These are phyloP conservation scores for Scytalopus superciliaris DNA, from an alignment of 2,113 vertebrate species.

Conservation along the genomic window DNA sequence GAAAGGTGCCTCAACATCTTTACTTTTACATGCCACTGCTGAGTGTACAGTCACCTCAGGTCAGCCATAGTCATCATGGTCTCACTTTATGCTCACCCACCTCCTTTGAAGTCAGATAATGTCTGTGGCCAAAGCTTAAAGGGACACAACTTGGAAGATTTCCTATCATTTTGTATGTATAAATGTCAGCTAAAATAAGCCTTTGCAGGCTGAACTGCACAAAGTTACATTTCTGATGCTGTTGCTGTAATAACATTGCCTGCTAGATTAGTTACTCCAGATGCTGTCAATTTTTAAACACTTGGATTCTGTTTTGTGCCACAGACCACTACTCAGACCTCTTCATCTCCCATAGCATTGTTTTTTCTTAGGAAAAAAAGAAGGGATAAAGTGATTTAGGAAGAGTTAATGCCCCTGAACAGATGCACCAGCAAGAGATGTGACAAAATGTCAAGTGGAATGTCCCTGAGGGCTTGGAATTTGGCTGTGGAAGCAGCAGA, in stretches of 20 bases:
- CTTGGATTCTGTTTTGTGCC: background rate
- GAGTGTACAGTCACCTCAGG: background rate
- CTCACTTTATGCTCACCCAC: background rate
- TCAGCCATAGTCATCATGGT: background rate
- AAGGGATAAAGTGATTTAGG: slow-evolving; percentile 76
- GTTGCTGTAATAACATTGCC: background rate
- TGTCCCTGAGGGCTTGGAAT: slow-evolving; percentile 80
- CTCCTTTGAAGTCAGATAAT: background rate
- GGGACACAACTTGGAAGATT: background rate
- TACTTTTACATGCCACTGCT: background rate
- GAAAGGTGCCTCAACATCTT: background rate
- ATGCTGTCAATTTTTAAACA: background rate
- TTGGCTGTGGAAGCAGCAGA: slow-evolving; percentile 77
- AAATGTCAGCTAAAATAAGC: background rate
- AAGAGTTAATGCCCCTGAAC: slow-evolving; percentile 79
- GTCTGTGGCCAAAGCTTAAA: background rate
- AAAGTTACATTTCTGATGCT: background rate
- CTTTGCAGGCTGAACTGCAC: background rate
- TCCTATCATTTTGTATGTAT: background rate
- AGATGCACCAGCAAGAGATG: slow-evolving; percentile 79
- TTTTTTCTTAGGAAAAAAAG: slow-evolving; percentile 39
- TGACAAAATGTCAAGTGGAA: slow-evolving; percentile 89
- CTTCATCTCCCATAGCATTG: background rate
- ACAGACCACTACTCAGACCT: background rate
- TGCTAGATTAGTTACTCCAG: background rate